A percentile compares a stretch with the other conserved stretches of the same genome.
phyloP scores from a whole-genome alignment of 2,888 invertebrate genomes.

The Rhagophthalmus giganteus region DNA sequence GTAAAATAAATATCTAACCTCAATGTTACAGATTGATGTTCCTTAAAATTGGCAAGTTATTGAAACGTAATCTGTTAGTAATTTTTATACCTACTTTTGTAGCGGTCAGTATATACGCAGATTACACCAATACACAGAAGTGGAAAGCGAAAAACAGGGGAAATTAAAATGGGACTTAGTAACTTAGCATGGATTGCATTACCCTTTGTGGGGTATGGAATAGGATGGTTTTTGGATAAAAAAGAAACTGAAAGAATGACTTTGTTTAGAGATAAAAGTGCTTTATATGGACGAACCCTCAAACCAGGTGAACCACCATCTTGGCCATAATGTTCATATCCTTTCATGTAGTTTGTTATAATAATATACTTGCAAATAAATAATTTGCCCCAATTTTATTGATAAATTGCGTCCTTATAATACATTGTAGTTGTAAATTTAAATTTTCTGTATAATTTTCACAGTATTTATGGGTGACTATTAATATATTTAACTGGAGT shows the following conservation, averaged over 20 bases:
- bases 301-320: conserved; percentile 71
- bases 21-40: conserved; percentile 56
- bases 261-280: conserved; percentile 77
- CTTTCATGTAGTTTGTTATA: no score
- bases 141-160: conserved; percentile 64
- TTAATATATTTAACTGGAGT: no score
- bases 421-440: no score
- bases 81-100: conserved; percentile 68
- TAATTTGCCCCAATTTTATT: no score
- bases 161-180: conserved; percentile 62
- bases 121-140: conserved; percentile 71
- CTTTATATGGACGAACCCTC: conserved; percentile 69
- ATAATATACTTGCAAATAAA: no score
- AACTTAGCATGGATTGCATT: conserved; percentile 58
- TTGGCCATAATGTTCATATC: conserved; percentile 75
- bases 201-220: conserved; percentile 61
- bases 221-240: conserved; percentile 69
- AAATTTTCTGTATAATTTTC: no score
- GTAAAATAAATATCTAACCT: no score
- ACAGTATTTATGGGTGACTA: no score
- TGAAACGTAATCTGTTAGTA: conserved; percentile 68
- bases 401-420: no score
- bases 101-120: conserved; percentile 66
- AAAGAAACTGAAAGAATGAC: conserved; percentile 73
- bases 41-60: conserved; percentile 53